These are phyloP conservation scores for Hemaris fuciformis DNA, from an alignment of 2,888 invertebrate genomes.

Conservation along the genomic window DNA sequence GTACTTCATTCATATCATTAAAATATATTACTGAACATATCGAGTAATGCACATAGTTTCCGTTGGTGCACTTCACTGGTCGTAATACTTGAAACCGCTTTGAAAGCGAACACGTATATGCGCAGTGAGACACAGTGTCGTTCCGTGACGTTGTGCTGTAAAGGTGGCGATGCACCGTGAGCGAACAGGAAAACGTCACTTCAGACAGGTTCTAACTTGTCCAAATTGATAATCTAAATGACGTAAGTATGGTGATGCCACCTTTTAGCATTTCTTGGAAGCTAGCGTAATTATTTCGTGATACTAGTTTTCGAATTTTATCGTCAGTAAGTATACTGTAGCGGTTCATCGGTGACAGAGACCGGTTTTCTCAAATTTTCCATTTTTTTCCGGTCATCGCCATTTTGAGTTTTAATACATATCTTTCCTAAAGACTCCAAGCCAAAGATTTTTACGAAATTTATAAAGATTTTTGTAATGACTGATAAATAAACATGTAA, in stretches of 20 bases:
- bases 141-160: constrained; percentile 19
- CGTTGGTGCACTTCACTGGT: constrained; percentile 1
- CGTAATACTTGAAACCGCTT: constrained; percentile 11
- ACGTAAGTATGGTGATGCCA: background rate
- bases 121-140: constrained; percentile 22
- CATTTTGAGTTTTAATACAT: no score
- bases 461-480: no score
- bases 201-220: constrained; percentile 40
- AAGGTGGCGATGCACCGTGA: constrained; percentile 13
- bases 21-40: background rate
- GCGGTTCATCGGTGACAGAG: no score
- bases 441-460: no score
- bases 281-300: background rate
- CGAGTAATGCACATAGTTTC: background rate
- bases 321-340: no score
- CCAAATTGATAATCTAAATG: background rate
- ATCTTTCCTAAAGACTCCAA: no score
- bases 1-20: no score
- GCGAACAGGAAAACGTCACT: constrained; percentile 26
- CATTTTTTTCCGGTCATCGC: no score
- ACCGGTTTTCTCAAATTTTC: no score
- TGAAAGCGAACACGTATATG: constrained; percentile 21
- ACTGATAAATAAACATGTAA: no score
- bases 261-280: no score
- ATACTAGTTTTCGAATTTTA: background rate